Percentiles rank a stretch among this genome's conserved stretches.
phyloP scores from a whole-genome alignment of 2,888 invertebrate genomes.

The Netelia fuscicornis region DNA sequence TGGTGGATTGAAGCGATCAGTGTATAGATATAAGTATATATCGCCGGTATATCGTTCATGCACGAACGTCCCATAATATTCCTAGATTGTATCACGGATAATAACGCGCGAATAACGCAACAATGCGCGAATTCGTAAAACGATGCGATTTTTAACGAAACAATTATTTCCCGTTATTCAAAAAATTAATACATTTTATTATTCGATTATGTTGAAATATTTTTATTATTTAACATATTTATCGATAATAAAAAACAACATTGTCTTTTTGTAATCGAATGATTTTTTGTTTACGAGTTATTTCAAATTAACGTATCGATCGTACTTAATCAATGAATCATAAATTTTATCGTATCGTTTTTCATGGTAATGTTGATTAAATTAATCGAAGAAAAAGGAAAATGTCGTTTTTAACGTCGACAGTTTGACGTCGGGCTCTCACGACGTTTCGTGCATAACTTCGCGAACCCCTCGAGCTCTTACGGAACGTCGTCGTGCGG shows the following conservation, averaged over 20 bases:
- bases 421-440: background rate
- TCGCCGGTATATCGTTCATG: background rate
- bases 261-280: no score
- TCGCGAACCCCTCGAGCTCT: background rate
- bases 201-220: no score
- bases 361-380: background rate
- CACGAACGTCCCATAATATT: background rate
- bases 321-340: no score
- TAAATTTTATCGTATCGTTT: no score
- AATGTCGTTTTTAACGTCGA: background rate
- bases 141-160: background rate
- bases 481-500: background rate
- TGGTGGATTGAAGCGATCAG: no score
- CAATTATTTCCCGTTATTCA: background rate
- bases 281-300: no score
- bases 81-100: conserved; percentile 1
- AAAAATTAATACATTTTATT: background rate
- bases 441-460: background rate
- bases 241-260: no score
- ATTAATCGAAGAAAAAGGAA: background rate
- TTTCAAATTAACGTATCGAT: no score
- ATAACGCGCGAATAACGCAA: conserved; percentile 16
- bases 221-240: no score
- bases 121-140: background rate
- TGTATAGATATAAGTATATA: no score